Conservation (phyloP, 2,888 invertebrate genomes). For the Trileptium ribeirensis region DNA sequence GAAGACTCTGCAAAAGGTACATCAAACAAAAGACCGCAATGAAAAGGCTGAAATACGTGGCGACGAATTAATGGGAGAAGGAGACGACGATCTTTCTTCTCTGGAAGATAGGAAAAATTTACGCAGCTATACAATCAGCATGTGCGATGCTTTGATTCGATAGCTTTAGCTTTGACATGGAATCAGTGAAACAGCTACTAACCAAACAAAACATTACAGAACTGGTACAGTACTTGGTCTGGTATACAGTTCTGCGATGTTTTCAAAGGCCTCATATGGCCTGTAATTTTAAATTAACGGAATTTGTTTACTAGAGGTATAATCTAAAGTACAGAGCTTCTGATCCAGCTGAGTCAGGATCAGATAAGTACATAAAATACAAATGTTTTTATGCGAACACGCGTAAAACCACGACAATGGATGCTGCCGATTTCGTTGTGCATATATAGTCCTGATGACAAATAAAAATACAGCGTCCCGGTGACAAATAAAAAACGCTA, state of each 20-base stretch:
- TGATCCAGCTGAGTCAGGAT: background rate
- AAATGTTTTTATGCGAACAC: background rate
- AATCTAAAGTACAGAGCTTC: background rate
- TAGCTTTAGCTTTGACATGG: background rate
- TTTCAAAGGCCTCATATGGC: background rate
- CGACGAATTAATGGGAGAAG: background rate
- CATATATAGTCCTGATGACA: no score
- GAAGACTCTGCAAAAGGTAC: background rate
- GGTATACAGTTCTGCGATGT: background rate
- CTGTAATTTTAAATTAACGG: background rate
- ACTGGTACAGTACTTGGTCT: background rate
- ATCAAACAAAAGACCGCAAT: background rate
- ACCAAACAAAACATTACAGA: background rate
- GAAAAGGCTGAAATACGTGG: background rate
- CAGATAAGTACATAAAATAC: background rate
- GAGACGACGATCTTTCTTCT: background rate
- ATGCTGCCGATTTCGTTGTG: background rate
- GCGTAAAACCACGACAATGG: background rate
- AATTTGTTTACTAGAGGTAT: background rate
- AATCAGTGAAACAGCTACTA: background rate
- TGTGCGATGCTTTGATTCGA: background rate
- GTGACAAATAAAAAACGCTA: no score
- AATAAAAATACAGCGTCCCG: no score
- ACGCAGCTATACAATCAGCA: no score
- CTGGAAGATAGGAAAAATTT: background rate